Conservation (phyloP, 2,888 invertebrate genomes). For the Heliconius cydno region DNA sequence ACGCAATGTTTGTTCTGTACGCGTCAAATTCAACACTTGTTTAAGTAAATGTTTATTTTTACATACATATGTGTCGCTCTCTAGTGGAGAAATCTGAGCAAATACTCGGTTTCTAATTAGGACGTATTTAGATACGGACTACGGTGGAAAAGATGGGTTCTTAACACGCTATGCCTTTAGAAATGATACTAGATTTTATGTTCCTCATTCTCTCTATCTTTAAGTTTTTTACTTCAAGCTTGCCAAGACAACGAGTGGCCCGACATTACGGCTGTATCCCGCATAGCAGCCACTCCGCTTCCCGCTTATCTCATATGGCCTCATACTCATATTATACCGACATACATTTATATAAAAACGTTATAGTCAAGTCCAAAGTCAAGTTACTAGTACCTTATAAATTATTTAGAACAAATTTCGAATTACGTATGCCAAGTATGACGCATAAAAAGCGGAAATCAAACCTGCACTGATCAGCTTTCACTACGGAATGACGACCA, state of each 20-base stretch:
- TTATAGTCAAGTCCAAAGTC: no score
- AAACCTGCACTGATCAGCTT: conserved; percentile 7
- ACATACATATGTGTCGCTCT: background rate
- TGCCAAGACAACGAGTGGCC: no score
- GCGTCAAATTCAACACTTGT: background rate
- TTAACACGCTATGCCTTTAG: background rate
- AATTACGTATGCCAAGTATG: conserved; percentile 1
- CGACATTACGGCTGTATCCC: no score
- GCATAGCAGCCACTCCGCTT: no score
- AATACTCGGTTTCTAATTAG: background rate
- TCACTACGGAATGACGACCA: background rate
- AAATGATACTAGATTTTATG: background rate
- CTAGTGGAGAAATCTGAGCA: conserved; percentile 6
- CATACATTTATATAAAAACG: no score
- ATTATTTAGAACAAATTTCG: background rate
- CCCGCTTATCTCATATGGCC: no score
- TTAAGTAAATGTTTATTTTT: conserved; percentile 1
- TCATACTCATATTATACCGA: no score
- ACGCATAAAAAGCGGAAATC: conserved; percentile 9
- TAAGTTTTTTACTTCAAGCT: no score
- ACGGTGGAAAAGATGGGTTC: background rate
- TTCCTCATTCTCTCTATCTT: no score
- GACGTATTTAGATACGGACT: background rate
- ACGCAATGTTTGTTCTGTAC: background rate
- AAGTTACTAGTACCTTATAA: background rate